A percentile compares a stretch with the other conserved stretches of the same genome.
phyloP scores from a whole-genome alignment of 1,140 invertebrate genomes.

The Gerris buenoi region DNA sequence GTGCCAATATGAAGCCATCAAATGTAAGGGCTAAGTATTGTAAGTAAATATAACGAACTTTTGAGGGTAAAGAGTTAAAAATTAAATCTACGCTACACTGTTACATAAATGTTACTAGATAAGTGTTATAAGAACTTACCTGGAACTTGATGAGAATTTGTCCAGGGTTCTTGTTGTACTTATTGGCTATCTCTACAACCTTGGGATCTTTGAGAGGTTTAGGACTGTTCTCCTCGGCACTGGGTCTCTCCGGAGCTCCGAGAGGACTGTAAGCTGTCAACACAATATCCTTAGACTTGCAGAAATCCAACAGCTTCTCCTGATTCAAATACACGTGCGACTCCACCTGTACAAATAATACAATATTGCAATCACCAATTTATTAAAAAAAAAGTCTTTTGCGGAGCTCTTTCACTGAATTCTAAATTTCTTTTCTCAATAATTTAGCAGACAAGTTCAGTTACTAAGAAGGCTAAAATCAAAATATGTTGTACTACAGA shows the following conservation, averaged over 20 bases:
- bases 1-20: too few species aligned
- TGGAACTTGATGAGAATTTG: slow-evolving; percentile 52
- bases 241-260: slow-evolving; percentile 26
- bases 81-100: background rate
- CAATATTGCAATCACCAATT: too few species aligned
- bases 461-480: too few species aligned
- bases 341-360: too few species aligned
- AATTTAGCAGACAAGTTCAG: too few species aligned
- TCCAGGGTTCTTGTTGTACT: slow-evolving; percentile 48
- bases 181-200: slow-evolving; percentile 43
- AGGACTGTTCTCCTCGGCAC: slow-evolving; percentile 40
- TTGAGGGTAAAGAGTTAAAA: background rate
- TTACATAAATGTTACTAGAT: background rate
- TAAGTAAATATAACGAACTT: slow-evolving; percentile 21
- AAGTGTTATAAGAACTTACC: slow-evolving; percentile 21
- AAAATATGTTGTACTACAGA: too few species aligned
- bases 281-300: slow-evolving; percentile 30
- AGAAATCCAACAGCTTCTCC: slow-evolving; percentile 31
- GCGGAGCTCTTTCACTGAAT: too few species aligned
- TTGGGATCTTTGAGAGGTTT: slow-evolving; percentile 43
- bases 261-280: slow-evolving; percentile 37
- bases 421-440: too few species aligned
- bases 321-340: slow-evolving; percentile 38
- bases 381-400: too few species aligned
- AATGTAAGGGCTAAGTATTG: too few species aligned